Evolutionary conservation across 2,113 vertebrate genomes (phyloP).

Genomic region (Callaeas wilsoni): DNA sequence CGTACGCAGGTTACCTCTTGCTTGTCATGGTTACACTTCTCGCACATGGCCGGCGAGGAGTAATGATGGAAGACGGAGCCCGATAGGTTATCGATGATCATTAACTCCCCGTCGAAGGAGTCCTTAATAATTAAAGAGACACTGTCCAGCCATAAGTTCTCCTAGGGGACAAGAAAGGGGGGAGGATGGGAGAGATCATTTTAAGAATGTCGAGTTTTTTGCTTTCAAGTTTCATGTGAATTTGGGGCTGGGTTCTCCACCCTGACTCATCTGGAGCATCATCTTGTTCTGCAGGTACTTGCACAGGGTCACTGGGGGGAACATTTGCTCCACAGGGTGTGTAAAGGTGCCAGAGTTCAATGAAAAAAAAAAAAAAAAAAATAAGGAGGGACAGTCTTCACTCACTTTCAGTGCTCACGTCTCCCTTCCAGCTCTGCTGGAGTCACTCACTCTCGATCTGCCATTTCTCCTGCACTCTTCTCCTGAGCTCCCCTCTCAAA

Average conservation of each 20-base stretch:
- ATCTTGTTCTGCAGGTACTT: conserved; percentile 25
- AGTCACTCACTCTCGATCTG: neutral
- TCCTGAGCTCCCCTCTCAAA: neutral
- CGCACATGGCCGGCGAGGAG: conserved; percentile 86
- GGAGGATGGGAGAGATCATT: conserved; percentile 76
- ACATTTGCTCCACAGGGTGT: neutral
- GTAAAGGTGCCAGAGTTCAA: conserved; percentile 21
- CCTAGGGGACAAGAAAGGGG: conserved; percentile 85
- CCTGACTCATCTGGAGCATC: conserved; percentile 42
- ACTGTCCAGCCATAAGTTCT: conserved; percentile 99
- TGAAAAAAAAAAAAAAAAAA: neutral
- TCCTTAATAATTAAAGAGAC: conserved; percentile 99
- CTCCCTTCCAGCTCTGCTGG: conserved; percentile 18
- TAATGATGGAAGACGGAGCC: conserved; percentile 99
- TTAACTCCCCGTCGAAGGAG: conserved; percentile 96
- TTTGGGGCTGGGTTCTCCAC: conserved; percentile 46
- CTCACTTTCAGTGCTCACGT: neutral
- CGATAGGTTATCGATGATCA: conserved; percentile 99
- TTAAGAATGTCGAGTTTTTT: conserved; percentile 50
- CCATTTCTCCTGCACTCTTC: neutral
- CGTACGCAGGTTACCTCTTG: conserved; percentile 84
- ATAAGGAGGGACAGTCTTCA: conserved; percentile 5
- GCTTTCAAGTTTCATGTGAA: conserved; percentile 41
- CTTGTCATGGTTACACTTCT: conserved; percentile 87
- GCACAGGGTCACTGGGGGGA: neutral